Evolutionary conservation across 2,888 invertebrate genomes (phyloP), one percentile per base, ranked within the genome.

Genomic region (Agelastica alni): DNA sequence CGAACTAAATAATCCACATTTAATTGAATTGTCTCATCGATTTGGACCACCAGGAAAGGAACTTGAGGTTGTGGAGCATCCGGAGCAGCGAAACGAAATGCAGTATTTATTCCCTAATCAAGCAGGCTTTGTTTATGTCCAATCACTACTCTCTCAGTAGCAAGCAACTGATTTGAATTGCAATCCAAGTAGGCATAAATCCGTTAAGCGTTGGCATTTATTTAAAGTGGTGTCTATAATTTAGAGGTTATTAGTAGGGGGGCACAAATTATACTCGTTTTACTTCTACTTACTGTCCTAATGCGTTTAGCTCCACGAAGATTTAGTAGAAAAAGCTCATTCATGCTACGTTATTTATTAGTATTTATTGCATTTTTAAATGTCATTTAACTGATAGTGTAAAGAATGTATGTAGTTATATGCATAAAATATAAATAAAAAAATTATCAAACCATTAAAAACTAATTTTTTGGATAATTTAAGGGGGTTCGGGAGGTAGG

Each of bases 101-200:
- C 28, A 32, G 20, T 72, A 73, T 74, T 74, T 74, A 73, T 73
- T 75, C 70, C 73, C 74, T 74, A 74, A 73, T 74, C 75, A 74
- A 70, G 69, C 48, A 60, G 66, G 64, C 74, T 72, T 74, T 74
- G 73, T 75, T 75, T 74, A 75, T 73, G 72, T 69, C 72, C 72
- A 70, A 71, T 73, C 72, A 68, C 64, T 55, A 58, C 61, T 67
- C 69, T 69, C 60, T 67, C 67, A 62, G 67, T 68, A 68, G 66
- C 65, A 63, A 63, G 62, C 66, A 67, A 67, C 72, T 72, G 72
- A 74, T 75, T 74, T 74, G 74, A 75, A 75, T 75, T 72, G 71
- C 73, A 70, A 69, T 65, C 59, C 67, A 63, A 67, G 64, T 62
- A 65, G 63, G 66, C 70, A 74, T 75, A 74, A 75, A 74, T 73